Percentiles rank a stretch among this genome's conserved stretches.
Conservation (phyloP, 1,140 invertebrate species). For the Dermatophagoides farinae region DNA sequence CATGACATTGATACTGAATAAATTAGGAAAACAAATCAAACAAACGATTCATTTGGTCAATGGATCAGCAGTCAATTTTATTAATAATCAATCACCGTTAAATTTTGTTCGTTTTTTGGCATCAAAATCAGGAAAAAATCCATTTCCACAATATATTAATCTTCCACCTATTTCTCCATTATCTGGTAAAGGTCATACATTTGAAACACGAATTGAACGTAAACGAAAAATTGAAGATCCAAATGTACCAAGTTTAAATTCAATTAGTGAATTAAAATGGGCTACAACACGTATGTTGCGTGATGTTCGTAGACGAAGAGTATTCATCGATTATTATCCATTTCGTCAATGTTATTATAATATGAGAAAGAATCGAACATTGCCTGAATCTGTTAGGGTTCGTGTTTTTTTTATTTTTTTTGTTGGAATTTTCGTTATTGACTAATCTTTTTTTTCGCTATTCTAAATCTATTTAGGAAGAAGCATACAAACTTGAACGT, state of each 20-base stretch:
- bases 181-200: constrained; percentile 9
- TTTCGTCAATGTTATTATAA: constrained; percentile 49
- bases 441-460: not conserved
- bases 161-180: not conserved
- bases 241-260: constrained; percentile 7
- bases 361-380: constrained; percentile 52
- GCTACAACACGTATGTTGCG: constrained; percentile 51
- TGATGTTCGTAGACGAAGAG: constrained; percentile 53
- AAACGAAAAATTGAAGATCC: constrained; percentile 5
- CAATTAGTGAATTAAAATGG: constrained; percentile 10
- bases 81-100: too few species aligned
- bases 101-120: too few species aligned
- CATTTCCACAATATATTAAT: constrained; percentile 1
- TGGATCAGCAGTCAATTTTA: not conserved
- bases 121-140: not conserved
- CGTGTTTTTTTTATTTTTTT: not conserved
- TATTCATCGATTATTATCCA: constrained; percentile 44
- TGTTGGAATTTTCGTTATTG: not conserved
- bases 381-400: constrained; percentile 47
- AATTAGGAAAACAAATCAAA: not conserved
- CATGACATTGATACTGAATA: not conserved
- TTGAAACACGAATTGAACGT: constrained; percentile 9
- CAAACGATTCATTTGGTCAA: not conserved
- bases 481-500: constrained; percentile 47
- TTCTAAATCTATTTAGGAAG: constrained; percentile 28